These are phyloP conservation scores for Parotocinclus haroldoi DNA, from an alignment of 2,797 vertebrate genomes.

Conservation along the genomic window DNA sequence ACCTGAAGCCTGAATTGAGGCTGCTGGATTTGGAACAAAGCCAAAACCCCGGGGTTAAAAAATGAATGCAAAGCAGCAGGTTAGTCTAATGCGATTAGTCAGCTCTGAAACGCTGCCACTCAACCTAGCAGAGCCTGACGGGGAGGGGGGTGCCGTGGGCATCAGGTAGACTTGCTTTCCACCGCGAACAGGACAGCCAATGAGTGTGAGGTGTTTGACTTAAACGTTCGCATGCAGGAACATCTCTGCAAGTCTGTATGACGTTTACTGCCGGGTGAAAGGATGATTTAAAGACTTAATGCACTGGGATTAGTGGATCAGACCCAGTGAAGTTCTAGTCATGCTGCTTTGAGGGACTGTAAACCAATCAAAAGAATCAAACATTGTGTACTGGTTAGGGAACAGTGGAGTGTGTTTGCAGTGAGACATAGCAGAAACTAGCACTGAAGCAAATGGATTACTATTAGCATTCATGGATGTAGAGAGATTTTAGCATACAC, in stretches of 20 bases:
- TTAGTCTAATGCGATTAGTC: slow-evolving; percentile 39
- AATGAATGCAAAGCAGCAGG: slow-evolving; percentile 32
- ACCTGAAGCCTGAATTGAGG: slow-evolving; percentile 1
- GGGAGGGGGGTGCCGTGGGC: background rate
- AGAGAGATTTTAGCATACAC: too few relatives aligned
- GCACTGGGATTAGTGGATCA: background rate
- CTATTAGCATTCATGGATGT: too few relatives aligned
- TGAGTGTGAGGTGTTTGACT: background rate
- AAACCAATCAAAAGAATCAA: background rate
- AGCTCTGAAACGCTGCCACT: slow-evolving; percentile 12
- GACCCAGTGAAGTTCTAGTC: background rate
- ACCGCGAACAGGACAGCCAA: background rate
- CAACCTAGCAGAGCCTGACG: background rate
- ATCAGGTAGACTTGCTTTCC: slow-evolving; percentile 22
- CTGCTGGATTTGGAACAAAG: slow-evolving; percentile 17
- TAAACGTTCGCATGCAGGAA: background rate
- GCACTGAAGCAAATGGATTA: too few relatives aligned
- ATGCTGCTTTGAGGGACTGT: background rate
- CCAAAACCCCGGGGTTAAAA: slow-evolving; percentile 18
- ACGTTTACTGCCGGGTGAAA: background rate
- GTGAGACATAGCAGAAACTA: background rate
- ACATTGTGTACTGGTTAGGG: background rate
- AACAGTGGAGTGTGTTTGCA: too few relatives aligned
- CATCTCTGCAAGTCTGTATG: background rate
- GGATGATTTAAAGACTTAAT: slow-evolving; percentile 5